These are phyloP conservation scores for Aricia agestis DNA, from an alignment of 1,140 invertebrate species.

Conservation along the genomic window DNA sequence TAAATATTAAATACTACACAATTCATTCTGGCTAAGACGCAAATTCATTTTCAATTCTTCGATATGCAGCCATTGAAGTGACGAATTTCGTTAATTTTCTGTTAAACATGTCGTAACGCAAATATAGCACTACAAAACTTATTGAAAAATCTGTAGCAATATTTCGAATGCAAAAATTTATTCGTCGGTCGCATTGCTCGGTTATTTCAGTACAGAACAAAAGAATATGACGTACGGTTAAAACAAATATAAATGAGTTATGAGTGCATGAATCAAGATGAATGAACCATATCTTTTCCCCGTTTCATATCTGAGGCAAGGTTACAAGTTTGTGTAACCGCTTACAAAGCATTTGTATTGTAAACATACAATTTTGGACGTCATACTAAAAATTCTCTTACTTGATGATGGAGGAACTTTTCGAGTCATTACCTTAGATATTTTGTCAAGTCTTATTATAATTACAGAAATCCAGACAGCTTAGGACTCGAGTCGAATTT, in stretches of 20 bases:
- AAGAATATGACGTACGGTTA: constrained; percentile 9
- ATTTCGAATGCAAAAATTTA: background rate
- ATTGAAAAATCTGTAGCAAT: background rate
- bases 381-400: background rate
- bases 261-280: background rate
- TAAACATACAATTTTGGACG: background rate
- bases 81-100: too few species aligned
- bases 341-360: background rate
- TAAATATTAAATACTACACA: too few species aligned
- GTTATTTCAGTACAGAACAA: background rate
- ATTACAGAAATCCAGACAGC: too few species aligned
- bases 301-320: background rate
- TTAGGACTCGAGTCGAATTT: too few species aligned
- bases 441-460: too few species aligned
- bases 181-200: background rate
- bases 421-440: too few species aligned
- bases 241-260: constrained; percentile 9
- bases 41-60: too few species aligned
- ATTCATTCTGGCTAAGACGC: too few species aligned
- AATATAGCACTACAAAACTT: background rate
- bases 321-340: background rate
- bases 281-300: constrained; percentile 5
- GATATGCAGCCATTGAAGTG: too few species aligned
- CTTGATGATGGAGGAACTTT: too few species aligned
- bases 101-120: background rate